These are phyloP conservation scores for Panurus biarmicus DNA, from an alignment of 2,113 vertebrate genomes.

Conservation along the genomic window DNA sequence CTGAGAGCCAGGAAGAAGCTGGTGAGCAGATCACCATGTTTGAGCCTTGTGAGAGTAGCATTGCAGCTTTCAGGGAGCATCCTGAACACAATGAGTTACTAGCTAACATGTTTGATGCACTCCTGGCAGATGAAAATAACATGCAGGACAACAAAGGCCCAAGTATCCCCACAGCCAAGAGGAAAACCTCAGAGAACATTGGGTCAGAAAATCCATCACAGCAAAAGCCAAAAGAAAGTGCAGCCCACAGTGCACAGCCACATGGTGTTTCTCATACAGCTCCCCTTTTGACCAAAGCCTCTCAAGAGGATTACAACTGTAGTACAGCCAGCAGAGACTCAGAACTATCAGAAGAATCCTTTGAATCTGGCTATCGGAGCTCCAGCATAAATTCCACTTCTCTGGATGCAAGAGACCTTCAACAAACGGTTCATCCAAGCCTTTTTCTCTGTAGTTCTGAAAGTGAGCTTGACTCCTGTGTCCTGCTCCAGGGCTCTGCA, in stretches of 20 bases:
- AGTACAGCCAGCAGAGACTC: constrained; percentile 35
- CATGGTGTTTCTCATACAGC: neutral
- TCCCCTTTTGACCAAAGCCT: neutral
- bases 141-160: neutral
- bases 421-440: neutral
- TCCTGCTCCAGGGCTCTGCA: neutral
- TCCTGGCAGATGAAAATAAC: constrained; percentile 10
- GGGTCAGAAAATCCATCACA: neutral
- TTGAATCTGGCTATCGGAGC: constrained; percentile 39
- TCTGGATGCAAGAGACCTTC: neutral
- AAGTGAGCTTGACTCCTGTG: neutral
- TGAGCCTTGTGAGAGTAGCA: neutral
- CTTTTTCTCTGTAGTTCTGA: neutral
- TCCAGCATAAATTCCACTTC: neutral
- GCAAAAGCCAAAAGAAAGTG: neutral
- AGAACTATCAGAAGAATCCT: constrained; percentile 19
- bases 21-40: neutral
- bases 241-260: neutral
- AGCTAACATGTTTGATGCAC: constrained; percentile 50
- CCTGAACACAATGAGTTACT: constrained; percentile 36
- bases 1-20: constrained; percentile 5
- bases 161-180: neutral
- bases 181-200: neutral
- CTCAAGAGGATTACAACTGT: neutral
- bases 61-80: neutral